These are phyloP conservation scores for Teleogryllus occipitalis DNA, from an alignment of 1,140 invertebrate genomes.

Conservation along the genomic window DNA sequence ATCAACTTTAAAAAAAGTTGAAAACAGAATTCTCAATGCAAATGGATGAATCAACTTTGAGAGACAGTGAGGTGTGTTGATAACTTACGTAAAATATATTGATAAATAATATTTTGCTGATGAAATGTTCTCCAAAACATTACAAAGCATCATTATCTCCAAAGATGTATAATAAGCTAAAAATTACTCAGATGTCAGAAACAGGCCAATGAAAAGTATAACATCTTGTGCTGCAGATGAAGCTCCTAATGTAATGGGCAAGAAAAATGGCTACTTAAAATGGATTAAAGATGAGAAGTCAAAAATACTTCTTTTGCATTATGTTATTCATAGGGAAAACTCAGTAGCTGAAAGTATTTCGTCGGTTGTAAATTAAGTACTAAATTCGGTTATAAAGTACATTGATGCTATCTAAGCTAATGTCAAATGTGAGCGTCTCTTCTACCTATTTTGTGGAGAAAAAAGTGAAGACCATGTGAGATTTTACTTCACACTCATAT, in stretches of 20 bases:
- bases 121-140: constrained; percentile 28
- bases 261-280: constrained; percentile 11
- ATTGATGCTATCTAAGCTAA: background rate
- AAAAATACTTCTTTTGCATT: constrained; percentile 9
- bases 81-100: constrained; percentile 28
- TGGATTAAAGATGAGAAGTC: constrained; percentile 7
- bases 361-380: background rate
- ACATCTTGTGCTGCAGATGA: constrained; percentile 12
- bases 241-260: background rate
- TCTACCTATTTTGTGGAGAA: background rate
- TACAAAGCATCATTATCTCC: constrained; percentile 28
- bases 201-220: constrained; percentile 11
- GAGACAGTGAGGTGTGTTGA: constrained; percentile 27
- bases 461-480: background rate
- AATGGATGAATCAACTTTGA: constrained; percentile 26
- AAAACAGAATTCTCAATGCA: constrained; percentile 27
- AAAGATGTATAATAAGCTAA: constrained; percentile 23
- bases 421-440: background rate
- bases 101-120: constrained; percentile 24
- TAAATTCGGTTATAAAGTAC: constrained; percentile 9
- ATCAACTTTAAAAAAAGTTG: constrained; percentile 28
- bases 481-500: background rate
- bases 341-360: constrained; percentile 14
- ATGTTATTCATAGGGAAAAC: constrained; percentile 11
- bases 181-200: constrained; percentile 11